Conservation (phyloP, 2,113 vertebrate genomes). For the Megaceryle torquata region DNA sequence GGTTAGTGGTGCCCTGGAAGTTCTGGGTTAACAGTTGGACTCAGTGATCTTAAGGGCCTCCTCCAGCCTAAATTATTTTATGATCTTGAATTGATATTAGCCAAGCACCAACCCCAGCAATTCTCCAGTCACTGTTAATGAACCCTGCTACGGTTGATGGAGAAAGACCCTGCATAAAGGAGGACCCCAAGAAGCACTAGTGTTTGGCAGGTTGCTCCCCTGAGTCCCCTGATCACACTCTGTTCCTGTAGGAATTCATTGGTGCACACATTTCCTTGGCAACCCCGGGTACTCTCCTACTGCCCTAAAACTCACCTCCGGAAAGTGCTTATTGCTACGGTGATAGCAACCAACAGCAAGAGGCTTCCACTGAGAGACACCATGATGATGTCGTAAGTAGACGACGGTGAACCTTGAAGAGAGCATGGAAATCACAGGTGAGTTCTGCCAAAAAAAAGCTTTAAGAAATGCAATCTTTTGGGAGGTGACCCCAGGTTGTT, state of each 20-base stretch:
- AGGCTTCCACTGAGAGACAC: conserved; percentile 49
- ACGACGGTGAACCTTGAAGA: not conserved
- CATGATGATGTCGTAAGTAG: conserved; percentile 59
- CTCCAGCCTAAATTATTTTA: not conserved
- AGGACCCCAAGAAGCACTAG: not conserved
- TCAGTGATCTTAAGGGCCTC: not conserved
- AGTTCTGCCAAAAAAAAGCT: not conserved
- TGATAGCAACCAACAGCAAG: conserved; percentile 36
- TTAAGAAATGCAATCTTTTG: not conserved
- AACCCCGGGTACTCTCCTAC: not conserved
- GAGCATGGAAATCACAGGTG: not conserved
- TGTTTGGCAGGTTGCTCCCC: not conserved
- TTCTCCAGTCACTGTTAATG: not conserved
- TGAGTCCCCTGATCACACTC: not conserved
- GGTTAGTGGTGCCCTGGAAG: not conserved
- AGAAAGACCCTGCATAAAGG: not conserved
- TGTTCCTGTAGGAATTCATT: not conserved
- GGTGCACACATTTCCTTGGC: not conserved
- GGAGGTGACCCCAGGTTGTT: not conserved
- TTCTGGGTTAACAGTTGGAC: not conserved
- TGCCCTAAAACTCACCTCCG: conserved; percentile 14
- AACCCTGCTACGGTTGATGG: not conserved
- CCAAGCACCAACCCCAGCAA: not conserved
- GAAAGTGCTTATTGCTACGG: not conserved
- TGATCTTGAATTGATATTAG: not conserved